Conservation (phyloP, 2,113 vertebrate genomes). For the Calypte anna region DNA sequence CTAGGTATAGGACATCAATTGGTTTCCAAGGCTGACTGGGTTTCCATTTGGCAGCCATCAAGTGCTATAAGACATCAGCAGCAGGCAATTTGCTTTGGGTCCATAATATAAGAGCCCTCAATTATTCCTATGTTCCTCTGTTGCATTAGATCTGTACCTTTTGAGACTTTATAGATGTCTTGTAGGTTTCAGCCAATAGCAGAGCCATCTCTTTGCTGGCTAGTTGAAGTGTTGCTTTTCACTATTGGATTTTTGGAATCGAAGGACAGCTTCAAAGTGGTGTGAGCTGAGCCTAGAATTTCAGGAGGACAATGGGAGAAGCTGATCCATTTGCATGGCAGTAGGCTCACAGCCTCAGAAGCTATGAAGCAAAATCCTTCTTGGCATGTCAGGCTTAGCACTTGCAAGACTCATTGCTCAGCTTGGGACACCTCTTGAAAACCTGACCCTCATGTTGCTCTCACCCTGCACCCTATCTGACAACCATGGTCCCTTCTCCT, state of each 20-base stretch:
- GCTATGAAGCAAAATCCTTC: not conserved
- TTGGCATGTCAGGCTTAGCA: not conserved
- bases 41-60: slow-evolving; percentile 11
- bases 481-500: not conserved
- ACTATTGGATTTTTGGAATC: not conserved
- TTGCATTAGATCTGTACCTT: not conserved
- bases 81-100: slow-evolving; percentile 6
- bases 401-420: not conserved
- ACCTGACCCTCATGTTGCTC: not conserved
- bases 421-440: not conserved
- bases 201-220: not conserved
- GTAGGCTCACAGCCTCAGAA: not conserved
- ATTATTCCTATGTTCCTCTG: not conserved
- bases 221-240: not conserved
- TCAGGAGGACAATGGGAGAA: not conserved
- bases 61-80: not conserved
- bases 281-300: not conserved
- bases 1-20: not conserved
- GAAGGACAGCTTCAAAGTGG: not conserved
- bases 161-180: not conserved
- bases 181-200: not conserved
- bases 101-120: not conserved
- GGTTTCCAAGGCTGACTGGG: not conserved
- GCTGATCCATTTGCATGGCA: not conserved
- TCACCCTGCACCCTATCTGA: not conserved